Base-by-base conservation (phyloP, 2,797 vertebrate species). In the Mus spretus region DNA sequence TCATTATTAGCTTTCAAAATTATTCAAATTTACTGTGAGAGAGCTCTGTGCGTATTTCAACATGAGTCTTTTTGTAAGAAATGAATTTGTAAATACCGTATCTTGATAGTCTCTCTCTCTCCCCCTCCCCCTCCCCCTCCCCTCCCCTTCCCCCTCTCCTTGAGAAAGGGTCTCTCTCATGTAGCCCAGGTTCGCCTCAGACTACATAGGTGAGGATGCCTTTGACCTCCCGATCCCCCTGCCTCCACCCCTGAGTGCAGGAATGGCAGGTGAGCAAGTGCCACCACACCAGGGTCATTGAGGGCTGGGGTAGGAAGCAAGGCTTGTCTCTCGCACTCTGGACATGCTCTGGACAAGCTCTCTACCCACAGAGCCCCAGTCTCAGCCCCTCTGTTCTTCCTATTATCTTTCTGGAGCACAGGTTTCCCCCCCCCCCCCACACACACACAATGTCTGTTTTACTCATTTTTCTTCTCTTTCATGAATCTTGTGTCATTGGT, bases 1-100 rank as follows among this genome's bases (percentile, higher is more conserved):
- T 90, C 82, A 31, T 83, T 44, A 77, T 11, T 70, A 55, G 83
- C 53, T 93, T 94, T 91, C 57, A 85, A 22, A 89, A 79, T 81
- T 53, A 40, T 75, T 93, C 75, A 79, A 0, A 72, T 57, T 57
- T 31, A n/a, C 61, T 19, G 59, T 55, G 67, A 79, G 65, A 55
- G 65, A 80, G 81, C 57, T 85, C 75, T 86, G 74, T 75, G 6
- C 11, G 26, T 6, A 4, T 82, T 89, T 67, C 26, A 40, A 47
- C n/a, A 31, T 2, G 78, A 53, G 44, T 67, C 28, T 24, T 55
- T 85, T 91, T 81, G 44, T 85, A 50, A 67, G 87, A 92, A 89
- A 65, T 24, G 17, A 40, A 77, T 67, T 90, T 91, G 55, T 47
- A 47, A 44, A 89, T 89, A 13, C 8, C 17, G 57, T 82, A 74